Evolutionary conservation across 2,888 invertebrate genomes (phyloP), one percentile per base, ranked within the genome.

Genomic region (Arge pagana): DNA sequence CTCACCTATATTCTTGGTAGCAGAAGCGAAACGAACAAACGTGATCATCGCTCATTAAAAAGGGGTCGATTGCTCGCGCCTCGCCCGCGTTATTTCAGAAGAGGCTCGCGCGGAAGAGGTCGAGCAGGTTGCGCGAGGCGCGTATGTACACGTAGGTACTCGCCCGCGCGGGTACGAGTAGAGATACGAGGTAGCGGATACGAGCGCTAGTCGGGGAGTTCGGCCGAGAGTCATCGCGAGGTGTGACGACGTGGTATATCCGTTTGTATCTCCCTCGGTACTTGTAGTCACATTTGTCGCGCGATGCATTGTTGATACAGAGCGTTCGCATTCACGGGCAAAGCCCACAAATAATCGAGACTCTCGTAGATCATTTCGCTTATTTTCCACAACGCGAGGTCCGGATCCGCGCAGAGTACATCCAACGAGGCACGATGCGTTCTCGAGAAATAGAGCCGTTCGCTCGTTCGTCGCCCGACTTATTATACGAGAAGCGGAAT

Each of bases 241-340:
- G 76, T 76, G 76, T 76, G 74, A 76, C 73, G 72, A 75, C 75
- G 76, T 76, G 74, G 72, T 64, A 76, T 74, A 74, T 75, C 73
- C 72, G 75, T 74, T 73, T 74, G 71, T 72, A 68, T 74, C 73
- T 68, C 70, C 66, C 62, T 58, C 58, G 56, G 36, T 37, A 28
- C 48, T 45, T 35, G 33, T 33, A 19, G 45, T 45, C 35, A 33
- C 35, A 45, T 13, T 23, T 23, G 42, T 13, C 21, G 31, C 35
- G 45, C 30, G 8, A 35, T 45, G 33, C 45, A 45, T 35, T 45
- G 33, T 33, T 13, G 21, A 10, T 45, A 7, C 33, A 23, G 33
- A 23, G 23, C 24, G 33, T 31, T 23, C 23, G 31, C 45, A 45
- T 45, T 45, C 33, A 45, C 31, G 33, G 45, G 45, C 33, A 45